Evolutionary conservation across 2,113 vertebrate species (phyloP), one percentile per base, ranked within the genome.

Genomic region (Pygoscelis antarcticus): DNA sequence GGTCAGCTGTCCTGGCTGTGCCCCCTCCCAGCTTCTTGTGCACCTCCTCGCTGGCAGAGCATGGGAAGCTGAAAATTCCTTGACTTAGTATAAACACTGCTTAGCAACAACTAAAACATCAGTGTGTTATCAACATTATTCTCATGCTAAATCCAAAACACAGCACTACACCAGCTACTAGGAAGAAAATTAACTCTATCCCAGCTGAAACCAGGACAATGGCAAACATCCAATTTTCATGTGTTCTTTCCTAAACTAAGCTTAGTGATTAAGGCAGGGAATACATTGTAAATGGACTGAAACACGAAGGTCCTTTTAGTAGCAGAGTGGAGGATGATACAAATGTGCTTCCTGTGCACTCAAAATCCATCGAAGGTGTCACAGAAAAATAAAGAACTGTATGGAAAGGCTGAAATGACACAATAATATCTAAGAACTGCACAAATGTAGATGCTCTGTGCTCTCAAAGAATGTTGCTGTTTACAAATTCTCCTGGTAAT

Each of bases 351-450:
- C 27, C 38, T 62, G 23, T 36, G 36, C 34, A 57, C 71, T 57
- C 66, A 83, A 78, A 87, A 89, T 46, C 46, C 55, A 58, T 21
- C 58, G 21, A 54, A 93, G 83, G 29, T 65, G 40, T 44, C 62
- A 61, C 5, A 90, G 40, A 90, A 89, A 92, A 79, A 85, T 21
- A 58, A 90, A 87, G 34, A 75, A 79, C 40, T 54, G 17, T 26
- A 77, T 6, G 10, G 34, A 90, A 94, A 80, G n/a, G n/a, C 46
- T 91, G 87, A 91, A 91, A 76, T 68, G 17, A 18, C 51, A 77
- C 16, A 80, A 25, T 16, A 69, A 11, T 32, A 36, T 83, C 62
- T 51, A 62, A 83, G 40, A 87, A 71, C 36, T 61, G 34, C 1
- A 1, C 76, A 83, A 57, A 70, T 38, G 32, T 40, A 62, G 32